Base-by-base conservation (phyloP, 2,888 invertebrate species). In the Steinernema hermaphroditum region DNA sequence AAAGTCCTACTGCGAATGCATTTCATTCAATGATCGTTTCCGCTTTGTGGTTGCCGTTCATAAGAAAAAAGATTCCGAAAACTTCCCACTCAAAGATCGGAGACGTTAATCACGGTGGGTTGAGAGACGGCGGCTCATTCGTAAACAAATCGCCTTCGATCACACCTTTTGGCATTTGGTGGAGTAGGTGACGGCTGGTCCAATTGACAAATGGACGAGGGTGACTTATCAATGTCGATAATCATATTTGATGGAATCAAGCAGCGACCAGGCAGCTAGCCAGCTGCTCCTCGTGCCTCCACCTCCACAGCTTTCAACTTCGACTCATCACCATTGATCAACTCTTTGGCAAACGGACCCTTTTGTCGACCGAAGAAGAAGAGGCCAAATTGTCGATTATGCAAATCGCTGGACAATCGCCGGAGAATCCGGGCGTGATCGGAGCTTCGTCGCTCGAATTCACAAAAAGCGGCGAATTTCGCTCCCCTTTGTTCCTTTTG, bases 191-290 rank as follows among this genome's bases (percentile, higher is more conserved):
- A n/a, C n/a, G n/a, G n/a, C n/a, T n/a, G n/a, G n/a, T n/a, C n/a
- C n/a, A n/a, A n/a, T 34, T 62, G 62, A 62, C 62, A 62, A 62
- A 62, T 62, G 32, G 29, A 6, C 34, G 27, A n/a, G 2, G 32
- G 22, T 14, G 62, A n/a, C 27, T 62, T 62, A 62, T 32, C 62
- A 62, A 16, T 8, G 62, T 16, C 16, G 32, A 62, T 62, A 32
- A 62, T 62, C 62, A 32, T 62, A 62, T 62, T 24, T 16, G 62
- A 32, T 22, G 27, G 16, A 19, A 32, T 29, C 32, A 62, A 22
- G 54, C 54, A 22, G n/a, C 37, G 54, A 54, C 62, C 16, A 12
- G 27, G 27, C 29, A 32, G 9, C 32, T 16, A 24, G 29, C 32
- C 62, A 62, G 62, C 62, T 62, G 62, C 62, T 54, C 24, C 62